Conservation (phyloP, 2,888 invertebrate species). For the Noctuana brunneofusca region DNA sequence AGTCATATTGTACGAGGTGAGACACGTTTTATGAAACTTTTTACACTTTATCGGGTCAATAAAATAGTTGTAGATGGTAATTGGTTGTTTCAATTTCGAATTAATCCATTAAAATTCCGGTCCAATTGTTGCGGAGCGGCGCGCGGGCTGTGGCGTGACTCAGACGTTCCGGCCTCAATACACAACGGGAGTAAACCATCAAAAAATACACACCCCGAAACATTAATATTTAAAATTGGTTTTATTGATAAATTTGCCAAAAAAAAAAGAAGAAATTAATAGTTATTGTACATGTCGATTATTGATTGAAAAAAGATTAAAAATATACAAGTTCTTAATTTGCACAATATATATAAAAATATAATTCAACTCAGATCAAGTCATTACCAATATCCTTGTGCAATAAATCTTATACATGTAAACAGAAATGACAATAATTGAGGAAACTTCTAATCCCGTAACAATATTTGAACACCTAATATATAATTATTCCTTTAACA, state of each 20-base stretch:
- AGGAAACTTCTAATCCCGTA: slow-evolving; percentile 79
- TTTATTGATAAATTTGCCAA: slow-evolving; percentile 79
- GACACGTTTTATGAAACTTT: slow-evolving; percentile 73
- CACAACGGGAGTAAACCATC: slow-evolving; percentile 34
- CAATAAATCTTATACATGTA: slow-evolving; percentile 71
- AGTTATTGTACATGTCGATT: slow-evolving; percentile 81
- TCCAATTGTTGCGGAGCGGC: slow-evolving; percentile 67
- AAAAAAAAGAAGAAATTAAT: slow-evolving; percentile 78
- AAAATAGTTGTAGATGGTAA: slow-evolving; percentile 76
- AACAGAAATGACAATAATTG: slow-evolving; percentile 69
- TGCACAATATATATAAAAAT: slow-evolving; percentile 81
- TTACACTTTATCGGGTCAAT: slow-evolving; percentile 68
- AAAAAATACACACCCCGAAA: slow-evolving; percentile 41
- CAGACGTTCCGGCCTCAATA: slow-evolving; percentile 47
- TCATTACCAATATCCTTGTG: slow-evolving; percentile 82
- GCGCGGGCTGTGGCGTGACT: slow-evolving; percentile 54
- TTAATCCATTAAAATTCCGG: slow-evolving; percentile 76
- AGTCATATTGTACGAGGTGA: slow-evolving; percentile 50
- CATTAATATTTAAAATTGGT: slow-evolving; percentile 77
- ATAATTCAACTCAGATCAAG: slow-evolving; percentile 82
- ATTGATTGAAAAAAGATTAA: slow-evolving; percentile 76
- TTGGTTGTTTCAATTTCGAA: slow-evolving; percentile 73
- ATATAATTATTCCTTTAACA: slow-evolving; percentile 78
- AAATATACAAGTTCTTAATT: slow-evolving; percentile 80
- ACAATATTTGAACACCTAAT: slow-evolving; percentile 81